Base-by-base conservation (phyloP, 2,113 vertebrate species). In the Chelonoidis abingdonii region DNA sequence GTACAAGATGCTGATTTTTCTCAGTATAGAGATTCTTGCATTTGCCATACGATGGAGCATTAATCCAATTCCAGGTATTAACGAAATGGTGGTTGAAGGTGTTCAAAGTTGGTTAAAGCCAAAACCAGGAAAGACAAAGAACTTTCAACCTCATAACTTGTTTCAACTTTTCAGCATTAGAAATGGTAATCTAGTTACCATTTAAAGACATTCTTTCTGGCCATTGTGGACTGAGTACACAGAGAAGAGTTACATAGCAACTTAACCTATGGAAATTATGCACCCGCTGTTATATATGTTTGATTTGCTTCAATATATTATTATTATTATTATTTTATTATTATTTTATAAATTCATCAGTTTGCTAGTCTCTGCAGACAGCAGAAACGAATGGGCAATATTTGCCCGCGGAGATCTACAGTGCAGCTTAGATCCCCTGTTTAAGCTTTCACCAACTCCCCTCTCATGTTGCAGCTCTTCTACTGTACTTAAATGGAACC, bases 321-420 rank as follows among this genome's bases (percentile, higher is more conserved):
- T 98, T 98, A 98, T 89, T 98, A 95, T 98, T 98, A 81, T 98
- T 98, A 95, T 97, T 97, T 95, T 98, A 97, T 97, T 97, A 95
- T 98, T 98, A 98, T 98, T 98, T 96, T 98, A 97, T 98, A 97
- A 98, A 97, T 98, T 97, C 98, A 98, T 97, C 98, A 96, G 96
- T 98, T 98, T 9, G 97, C 98, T 98, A 97, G 97, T 97, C 97
- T 99, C 98, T 98, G 98, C 98, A 98, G 97, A 98, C 97, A 98
- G 98, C 98, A 98, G 98, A 99, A 98, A 98, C 97, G 97, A 98
- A 98, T 99, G 98, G 99, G 98, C 99, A 99, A 99, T 99, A 99
- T 99, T 99, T 99, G 99, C 98, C 98, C 98, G 65, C 97, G 94
- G 98, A 97, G 97, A 97, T 95, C 95, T 76, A 44, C 87, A 95